phyloP scores from a whole-genome alignment of 2,888 invertebrate species.

The Stegana nigrithorax region DNA sequence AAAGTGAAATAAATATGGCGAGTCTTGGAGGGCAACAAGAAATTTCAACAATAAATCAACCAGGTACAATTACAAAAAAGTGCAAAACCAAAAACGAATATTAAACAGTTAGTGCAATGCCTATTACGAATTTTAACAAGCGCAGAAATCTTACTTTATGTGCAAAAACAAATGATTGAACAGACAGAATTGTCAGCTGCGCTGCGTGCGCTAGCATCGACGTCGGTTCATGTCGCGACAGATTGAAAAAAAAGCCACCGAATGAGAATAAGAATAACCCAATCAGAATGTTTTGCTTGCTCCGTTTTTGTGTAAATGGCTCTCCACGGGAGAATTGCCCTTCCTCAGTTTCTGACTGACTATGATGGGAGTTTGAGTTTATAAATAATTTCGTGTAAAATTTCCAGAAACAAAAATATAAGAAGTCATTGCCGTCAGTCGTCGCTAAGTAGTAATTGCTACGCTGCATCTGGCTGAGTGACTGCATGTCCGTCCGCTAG shows the following conservation, averaged over 20 bases:
- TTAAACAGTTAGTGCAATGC: constrained; percentile 20
- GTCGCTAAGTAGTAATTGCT: constrained; percentile 14
- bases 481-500: constrained; percentile 24
- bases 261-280: constrained; percentile 41
- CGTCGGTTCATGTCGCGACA: constrained; percentile 2
- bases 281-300: constrained; percentile 49
- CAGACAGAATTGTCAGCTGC: constrained; percentile 36
- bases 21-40: constrained; percentile 69
- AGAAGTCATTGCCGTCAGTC: constrained; percentile 16
- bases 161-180: constrained; percentile 1
- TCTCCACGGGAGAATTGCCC: constrained; percentile 52
- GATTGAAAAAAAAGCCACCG: constrained; percentile 31
- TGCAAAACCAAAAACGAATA: constrained; percentile 30
- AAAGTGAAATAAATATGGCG: constrained; percentile 68
- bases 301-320: constrained; percentile 53
- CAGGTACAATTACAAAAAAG: constrained; percentile 64
- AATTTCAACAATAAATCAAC: constrained; percentile 67
- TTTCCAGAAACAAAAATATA: constrained; percentile 48
- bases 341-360: constrained; percentile 20
- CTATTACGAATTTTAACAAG: neutral
- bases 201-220: constrained; percentile 41
- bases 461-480: constrained; percentile 1
- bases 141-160: neutral
- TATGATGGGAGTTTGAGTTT: constrained; percentile 58
- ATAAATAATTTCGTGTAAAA: constrained; percentile 58